phyloP scores from a whole-genome alignment of 2,797 vertebrate genomes.

The Mastacembelus armatus region DNA sequence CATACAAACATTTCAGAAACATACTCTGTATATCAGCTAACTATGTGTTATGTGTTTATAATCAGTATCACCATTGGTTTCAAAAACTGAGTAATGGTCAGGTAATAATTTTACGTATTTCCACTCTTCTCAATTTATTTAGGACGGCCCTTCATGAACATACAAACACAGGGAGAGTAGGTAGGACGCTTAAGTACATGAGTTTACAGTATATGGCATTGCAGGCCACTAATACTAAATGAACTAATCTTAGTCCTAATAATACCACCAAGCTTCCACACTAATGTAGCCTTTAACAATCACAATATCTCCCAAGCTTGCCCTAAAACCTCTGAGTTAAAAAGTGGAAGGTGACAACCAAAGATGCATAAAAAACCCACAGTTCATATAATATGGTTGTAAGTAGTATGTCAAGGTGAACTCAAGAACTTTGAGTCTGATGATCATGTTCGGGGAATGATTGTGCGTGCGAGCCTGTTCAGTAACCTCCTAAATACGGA shows the following conservation, averaged over 20 bases:
- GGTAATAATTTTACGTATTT: background rate
- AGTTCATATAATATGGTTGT: background rate
- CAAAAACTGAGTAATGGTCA: too few relatives aligned
- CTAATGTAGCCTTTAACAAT: background rate
- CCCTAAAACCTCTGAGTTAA: background rate
- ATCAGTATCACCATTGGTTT: too few relatives aligned
- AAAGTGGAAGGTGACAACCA: background rate
- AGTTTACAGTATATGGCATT: background rate
- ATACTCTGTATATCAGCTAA: too few relatives aligned
- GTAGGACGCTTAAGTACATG: too few relatives aligned
- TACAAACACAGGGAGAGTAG: background rate
- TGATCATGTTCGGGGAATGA: conserved; percentile 40
- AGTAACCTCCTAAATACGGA: conserved; percentile 59
- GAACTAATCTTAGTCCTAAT: background rate
- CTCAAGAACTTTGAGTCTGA: conserved; percentile 34
- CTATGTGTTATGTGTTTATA: too few relatives aligned
- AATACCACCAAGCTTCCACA: background rate
- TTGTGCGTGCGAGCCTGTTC: conserved; percentile 42
- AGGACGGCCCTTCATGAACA: background rate
- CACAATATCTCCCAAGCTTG: background rate
- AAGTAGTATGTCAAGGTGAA: conserved; percentile 19
- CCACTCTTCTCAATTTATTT: background rate
- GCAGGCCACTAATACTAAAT: background rate
- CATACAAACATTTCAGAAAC: too few relatives aligned
- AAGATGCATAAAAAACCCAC: background rate